Evolutionary conservation across 2,888 invertebrate species (phyloP).

Genomic region (Baccha elongata): DNA sequence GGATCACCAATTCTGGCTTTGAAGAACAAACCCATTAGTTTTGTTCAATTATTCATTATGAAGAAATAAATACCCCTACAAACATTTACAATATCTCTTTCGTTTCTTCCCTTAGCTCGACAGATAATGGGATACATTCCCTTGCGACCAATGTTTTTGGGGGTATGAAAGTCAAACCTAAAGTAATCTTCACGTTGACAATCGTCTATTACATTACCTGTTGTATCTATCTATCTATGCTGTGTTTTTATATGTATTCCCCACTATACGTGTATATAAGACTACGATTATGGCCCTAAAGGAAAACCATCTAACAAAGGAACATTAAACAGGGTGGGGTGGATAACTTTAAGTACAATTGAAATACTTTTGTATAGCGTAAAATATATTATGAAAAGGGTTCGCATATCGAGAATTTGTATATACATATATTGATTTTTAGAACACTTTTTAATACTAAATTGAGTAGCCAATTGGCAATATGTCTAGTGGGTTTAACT

Average conservation of each 20-base stretch:
- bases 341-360: constrained; percentile 12
- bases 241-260: constrained; percentile 19
- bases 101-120: constrained; percentile 23
- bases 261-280: no score
- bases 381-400: constrained; percentile 21
- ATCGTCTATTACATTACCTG: constrained; percentile 53
- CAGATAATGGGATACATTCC: constrained; percentile 51
- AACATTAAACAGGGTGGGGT: constrained; percentile 7
- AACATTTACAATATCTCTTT: constrained; percentile 44
- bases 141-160: constrained; percentile 39
- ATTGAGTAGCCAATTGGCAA: no score
- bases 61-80: constrained; percentile 49
- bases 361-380: constrained; percentile 3
- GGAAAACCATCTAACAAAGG: constrained; percentile 2
- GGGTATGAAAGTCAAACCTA: constrained; percentile 32
- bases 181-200: constrained; percentile 51
- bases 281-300: constrained; percentile 4
- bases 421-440: no score
- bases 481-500: no score
- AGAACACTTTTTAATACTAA: no score
- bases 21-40: constrained; percentile 38
- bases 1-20: constrained; percentile 19
- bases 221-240: no score
- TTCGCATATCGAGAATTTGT: not conserved
- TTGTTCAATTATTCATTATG: constrained; percentile 62